Evolutionary conservation across 2,888 invertebrate genomes (phyloP).

Genomic region (Plutella xylostella): DNA sequence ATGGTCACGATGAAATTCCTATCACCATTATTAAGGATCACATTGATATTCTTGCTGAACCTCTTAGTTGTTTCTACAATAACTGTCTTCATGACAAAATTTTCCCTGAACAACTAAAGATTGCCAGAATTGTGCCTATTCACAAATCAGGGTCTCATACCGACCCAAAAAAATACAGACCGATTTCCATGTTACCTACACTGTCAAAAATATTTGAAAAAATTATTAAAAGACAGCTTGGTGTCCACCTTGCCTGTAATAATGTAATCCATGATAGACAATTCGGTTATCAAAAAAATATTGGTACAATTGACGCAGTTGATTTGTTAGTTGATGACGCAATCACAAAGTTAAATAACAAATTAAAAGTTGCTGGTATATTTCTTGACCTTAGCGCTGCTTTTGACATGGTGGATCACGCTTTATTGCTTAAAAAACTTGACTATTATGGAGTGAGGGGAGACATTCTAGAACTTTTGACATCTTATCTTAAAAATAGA

Average conservation of each 20-base stretch:
- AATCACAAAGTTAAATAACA: background rate
- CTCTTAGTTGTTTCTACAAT: background rate
- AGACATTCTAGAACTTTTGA: background rate
- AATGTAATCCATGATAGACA: background rate
- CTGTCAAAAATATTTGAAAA: slow-evolving; percentile 15
- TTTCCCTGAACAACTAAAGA: slow-evolving; percentile 15
- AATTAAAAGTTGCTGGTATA: background rate
- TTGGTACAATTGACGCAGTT: background rate
- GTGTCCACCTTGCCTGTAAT: background rate
- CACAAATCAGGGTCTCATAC: slow-evolving; percentile 13
- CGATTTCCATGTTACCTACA: slow-evolving; percentile 13
- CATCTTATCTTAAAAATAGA: background rate
- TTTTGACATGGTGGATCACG: too few relatives aligned
- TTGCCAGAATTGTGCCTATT: slow-evolving; percentile 14
- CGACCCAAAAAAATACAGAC: slow-evolving; percentile 13
- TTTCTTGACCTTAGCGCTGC: background rate
- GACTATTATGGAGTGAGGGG: background rate
- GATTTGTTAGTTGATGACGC: background rate
- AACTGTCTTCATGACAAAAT: slow-evolving; percentile 9
- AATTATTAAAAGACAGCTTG: background rate
- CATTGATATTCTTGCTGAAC: background rate
- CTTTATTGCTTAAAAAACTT: background rate
- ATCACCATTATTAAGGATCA: slow-evolving; percentile 16
- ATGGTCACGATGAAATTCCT: slow-evolving; percentile 13
- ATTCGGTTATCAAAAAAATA: background rate